Evolutionary conservation across 1,140 invertebrate genomes (phyloP).

Genomic region (Heliothis subflexa): DNA sequence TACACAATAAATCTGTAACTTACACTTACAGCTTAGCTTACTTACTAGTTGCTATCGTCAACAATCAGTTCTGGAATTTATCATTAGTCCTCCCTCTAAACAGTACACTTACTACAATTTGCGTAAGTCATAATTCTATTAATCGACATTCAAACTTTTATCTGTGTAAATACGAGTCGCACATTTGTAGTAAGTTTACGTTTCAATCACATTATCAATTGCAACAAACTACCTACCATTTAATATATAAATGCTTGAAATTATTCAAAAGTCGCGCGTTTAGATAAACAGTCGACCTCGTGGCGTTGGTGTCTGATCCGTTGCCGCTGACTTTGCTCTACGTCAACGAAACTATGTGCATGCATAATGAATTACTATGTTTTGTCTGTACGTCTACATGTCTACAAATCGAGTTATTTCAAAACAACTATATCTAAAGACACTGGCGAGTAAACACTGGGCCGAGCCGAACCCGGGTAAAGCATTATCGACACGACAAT

Average conservation of each 20-base stretch:
- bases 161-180: not conserved
- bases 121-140: not conserved
- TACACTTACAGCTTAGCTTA: constrained; percentile 77
- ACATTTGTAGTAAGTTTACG: constrained; percentile 6
- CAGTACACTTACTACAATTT: constrained; percentile 25
- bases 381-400: constrained; percentile 46
- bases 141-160: not conserved
- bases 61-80: constrained; percentile 77
- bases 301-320: not conserved
- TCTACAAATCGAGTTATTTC: constrained; percentile 38
- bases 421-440: constrained; percentile 33
- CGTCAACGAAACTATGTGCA: constrained; percentile 51
- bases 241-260: constrained; percentile 42
- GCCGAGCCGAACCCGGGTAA: constrained; percentile 1
- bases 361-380: constrained; percentile 46
- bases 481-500: constrained; percentile 26
- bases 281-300: not conserved
- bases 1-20: constrained; percentile 58
- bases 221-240: constrained; percentile 39
- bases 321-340: constrained; percentile 26
- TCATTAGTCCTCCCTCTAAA: constrained; percentile 51
- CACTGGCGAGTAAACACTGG: constrained; percentile 31
- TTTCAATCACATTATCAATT: constrained; percentile 32
- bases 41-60: constrained; percentile 69
- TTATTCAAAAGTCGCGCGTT: not conserved